Evolutionary conservation across 2,888 invertebrate species (phyloP), one percentile per base, ranked within the genome.

Genomic region (Eulithis testata): DNA sequence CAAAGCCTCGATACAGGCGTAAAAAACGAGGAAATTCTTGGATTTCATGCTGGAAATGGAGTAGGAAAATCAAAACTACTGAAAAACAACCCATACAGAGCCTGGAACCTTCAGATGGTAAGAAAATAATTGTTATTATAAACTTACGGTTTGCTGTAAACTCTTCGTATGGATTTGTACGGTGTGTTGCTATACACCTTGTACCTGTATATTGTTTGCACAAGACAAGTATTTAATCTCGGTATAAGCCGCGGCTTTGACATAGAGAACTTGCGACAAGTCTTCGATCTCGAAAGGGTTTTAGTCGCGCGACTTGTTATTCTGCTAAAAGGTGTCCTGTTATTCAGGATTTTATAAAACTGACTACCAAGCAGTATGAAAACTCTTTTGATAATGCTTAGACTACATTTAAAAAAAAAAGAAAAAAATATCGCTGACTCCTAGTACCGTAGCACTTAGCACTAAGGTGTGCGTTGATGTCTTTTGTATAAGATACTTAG

Each of bases 161-260:
- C 40, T 40, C 2, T 40, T 8, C 40, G 40, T 53, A 54, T 47
- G 44, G 49, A 11, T 59, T 44, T 59, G 54, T 45, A 49, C 12
- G 44, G 21, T 21, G 12, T 37, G 50, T 54, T 54, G 14, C 12
- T 53, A 45, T 59, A 55, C 63, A 49, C 21, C 9, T 49, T 49
- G 21, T 21, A 21, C 57, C 56, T 70, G 66, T 70, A 65, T 67
- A 70, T 76, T 77, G 70, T 71, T 69, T 73, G 72, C 69, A 49
- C 49, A 21, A 49, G 49, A 74, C 71, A 74, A 73, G 80, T 82
- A 78, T 77, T 82, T 77, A 78, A 81, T 82, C 78, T 76, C 66
- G 36, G 62, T 64, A 3, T 21, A 49, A 21, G 4, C 49, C 21
- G 11, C 9, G 4, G 14, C 11, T 21, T 11, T 21, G 8, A 11